Percentiles rank a stretch among this genome's conserved stretches.
Evolutionary conservation across 2,888 invertebrate species (phyloP).

Genomic region (Andrena bucephala): DNA sequence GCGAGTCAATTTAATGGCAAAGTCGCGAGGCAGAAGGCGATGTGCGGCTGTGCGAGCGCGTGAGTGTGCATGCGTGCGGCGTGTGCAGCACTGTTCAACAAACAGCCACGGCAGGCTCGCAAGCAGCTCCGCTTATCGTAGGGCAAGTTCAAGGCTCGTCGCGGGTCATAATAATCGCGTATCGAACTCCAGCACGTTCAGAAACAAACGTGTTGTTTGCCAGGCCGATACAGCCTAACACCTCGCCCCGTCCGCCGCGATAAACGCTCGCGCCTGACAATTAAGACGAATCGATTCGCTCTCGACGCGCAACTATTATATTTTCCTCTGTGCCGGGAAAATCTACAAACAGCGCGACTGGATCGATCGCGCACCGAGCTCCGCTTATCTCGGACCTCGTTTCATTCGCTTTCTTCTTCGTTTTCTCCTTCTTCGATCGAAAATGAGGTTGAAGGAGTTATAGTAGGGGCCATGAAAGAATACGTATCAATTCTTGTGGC

Average conservation of each 20-base stretch:
- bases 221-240: conserved; percentile 64
- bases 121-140: conserved; percentile 79
- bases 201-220: conserved; percentile 80
- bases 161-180: conserved; percentile 83
- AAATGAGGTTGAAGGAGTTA: background rate
- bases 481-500: too few relatives aligned
- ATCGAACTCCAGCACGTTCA: conserved; percentile 78
- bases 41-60: background rate
- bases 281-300: conserved; percentile 47
- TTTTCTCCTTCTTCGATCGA: background rate
- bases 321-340: background rate
- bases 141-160: conserved; percentile 84
- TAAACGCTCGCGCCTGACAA: conserved; percentile 39
- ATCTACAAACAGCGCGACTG: background rate
- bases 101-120: conserved; percentile 56
- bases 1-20: conserved; percentile 62
- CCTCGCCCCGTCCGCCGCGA: conserved; percentile 38
- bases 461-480: too few relatives aligned
- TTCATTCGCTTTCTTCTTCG: background rate
- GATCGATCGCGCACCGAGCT: background rate
- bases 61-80: background rate
- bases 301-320: background rate
- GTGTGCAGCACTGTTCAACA: conserved; percentile 40
- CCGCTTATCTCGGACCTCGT: background rate
- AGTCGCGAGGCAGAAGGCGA: conserved; percentile 44